phyloP scores from a whole-genome alignment of 2,113 vertebrate genomes.

The Syngnathus scovelli region DNA sequence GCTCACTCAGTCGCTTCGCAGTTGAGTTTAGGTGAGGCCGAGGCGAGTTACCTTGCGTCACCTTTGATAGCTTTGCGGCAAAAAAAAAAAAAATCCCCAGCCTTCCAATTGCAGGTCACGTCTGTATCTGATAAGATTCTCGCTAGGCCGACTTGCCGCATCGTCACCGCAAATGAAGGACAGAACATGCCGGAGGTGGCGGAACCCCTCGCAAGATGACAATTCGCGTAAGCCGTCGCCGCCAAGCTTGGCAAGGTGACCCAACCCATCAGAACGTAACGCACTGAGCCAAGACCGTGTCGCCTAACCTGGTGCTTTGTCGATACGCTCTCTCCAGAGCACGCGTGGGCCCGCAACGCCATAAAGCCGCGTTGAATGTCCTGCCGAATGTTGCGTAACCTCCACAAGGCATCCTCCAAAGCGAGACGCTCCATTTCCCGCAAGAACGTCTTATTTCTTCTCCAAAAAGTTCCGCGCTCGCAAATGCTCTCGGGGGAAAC shows the following conservation, averaged over 20 bases:
- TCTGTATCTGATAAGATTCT: background rate
- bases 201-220: no score
- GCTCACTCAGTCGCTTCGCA: conserved; percentile 33
- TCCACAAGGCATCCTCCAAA: background rate
- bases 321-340: no score
- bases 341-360: no score
- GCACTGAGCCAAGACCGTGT: no score
- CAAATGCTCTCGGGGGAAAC: background rate
- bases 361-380: background rate
- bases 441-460: background rate
- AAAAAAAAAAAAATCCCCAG: background rate
- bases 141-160: no score
- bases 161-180: no score
- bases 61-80: background rate
- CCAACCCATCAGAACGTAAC: no score
- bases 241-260: no score
- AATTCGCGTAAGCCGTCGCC: no score
- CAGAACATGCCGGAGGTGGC: no score
- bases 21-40: background rate
- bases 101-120: background rate
- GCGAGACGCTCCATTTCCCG: background rate
- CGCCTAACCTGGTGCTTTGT: no score
- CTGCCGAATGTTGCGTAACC: background rate
- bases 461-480: background rate
- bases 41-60: background rate